These are phyloP conservation scores for Lithophane ornitopus DNA, from an alignment of 2,888 invertebrate genomes.

Conservation along the genomic window DNA sequence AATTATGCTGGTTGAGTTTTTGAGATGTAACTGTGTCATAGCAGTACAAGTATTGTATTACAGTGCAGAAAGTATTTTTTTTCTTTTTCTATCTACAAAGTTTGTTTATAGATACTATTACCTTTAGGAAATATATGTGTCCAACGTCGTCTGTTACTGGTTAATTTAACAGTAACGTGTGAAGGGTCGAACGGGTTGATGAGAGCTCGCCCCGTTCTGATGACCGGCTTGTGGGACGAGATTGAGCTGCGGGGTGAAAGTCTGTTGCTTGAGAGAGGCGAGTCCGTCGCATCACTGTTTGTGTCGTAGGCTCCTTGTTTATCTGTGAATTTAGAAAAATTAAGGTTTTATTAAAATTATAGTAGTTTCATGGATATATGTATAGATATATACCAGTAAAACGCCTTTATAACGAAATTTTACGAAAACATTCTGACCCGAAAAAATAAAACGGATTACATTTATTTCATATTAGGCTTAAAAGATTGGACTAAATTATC, in stretches of 20 bases:
- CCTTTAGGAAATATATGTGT: constrained; percentile 99
- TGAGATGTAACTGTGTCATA: too few relatives aligned
- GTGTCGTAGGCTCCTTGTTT: constrained; percentile 79
- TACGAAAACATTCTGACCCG: neutral
- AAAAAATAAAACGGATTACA: neutral
- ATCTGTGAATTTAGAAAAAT: constrained; percentile 64
- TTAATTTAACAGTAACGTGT: constrained; percentile 98
- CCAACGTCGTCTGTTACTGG: constrained; percentile 98
- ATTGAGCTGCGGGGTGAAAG: constrained; percentile 84
- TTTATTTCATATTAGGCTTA: neutral
- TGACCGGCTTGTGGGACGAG: constrained; percentile 88
- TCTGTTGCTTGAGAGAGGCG: constrained; percentile 77
- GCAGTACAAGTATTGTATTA: too few relatives aligned
- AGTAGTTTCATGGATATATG: neutral
- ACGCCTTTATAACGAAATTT: neutral
- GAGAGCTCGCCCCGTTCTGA: constrained; percentile 95
- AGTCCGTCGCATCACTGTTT: constrained; percentile 82
- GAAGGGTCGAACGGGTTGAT: constrained; percentile 99
- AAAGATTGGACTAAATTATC: neutral
- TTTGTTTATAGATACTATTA: constrained; percentile 63
- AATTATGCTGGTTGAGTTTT: too few relatives aligned
- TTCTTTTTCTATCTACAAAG: too few relatives aligned
- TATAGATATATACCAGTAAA: neutral
- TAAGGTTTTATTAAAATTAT: neutral
- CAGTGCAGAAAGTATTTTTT: too few relatives aligned